phyloP scores from a whole-genome alignment of 2,888 invertebrate genomes.

The Scaptomyza caliginosa region DNA sequence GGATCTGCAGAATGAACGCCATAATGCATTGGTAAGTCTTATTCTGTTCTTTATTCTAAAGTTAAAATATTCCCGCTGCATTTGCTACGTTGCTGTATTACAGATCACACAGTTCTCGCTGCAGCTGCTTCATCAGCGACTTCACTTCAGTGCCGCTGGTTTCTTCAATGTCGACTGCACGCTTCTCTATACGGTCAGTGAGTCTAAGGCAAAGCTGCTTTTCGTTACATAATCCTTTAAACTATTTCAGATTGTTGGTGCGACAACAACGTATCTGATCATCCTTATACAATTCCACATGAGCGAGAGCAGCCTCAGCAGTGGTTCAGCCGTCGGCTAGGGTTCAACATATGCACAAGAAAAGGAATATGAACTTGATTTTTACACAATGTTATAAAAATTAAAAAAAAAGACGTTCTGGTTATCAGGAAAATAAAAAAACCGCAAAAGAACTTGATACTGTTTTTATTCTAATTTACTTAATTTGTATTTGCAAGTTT shows the following conservation, averaged over 20 bases:
- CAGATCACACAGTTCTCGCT: constrained; percentile 85
- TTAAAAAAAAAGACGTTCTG: no score
- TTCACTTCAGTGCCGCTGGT: constrained; percentile 84
- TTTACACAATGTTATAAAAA: no score
- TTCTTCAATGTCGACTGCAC: constrained; percentile 85
- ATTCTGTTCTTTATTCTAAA: no score
- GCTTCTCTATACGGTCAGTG: constrained; percentile 84
- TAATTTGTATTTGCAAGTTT: no score
- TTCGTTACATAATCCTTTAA: no score
- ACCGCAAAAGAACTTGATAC: no score
- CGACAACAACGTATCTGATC: constrained; percentile 84
- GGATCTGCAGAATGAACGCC: constrained; percentile 80
- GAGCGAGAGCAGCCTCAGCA: constrained; percentile 60
- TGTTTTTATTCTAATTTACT: no score
- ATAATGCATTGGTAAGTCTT: constrained; percentile 83
- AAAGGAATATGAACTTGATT: no score
- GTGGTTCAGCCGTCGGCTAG: neutral
- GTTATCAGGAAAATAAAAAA: no score
- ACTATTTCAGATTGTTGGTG: constrained; percentile 82
- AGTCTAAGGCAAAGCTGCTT: neutral
- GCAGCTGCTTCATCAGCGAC: constrained; percentile 84
- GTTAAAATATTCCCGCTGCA: neutral
- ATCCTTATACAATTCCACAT: constrained; percentile 84
- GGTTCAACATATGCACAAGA: no score
- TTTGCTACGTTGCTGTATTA: neutral